phyloP scores from a whole-genome alignment of 2,113 vertebrate genomes.

The Cephalopterus ornatus region DNA sequence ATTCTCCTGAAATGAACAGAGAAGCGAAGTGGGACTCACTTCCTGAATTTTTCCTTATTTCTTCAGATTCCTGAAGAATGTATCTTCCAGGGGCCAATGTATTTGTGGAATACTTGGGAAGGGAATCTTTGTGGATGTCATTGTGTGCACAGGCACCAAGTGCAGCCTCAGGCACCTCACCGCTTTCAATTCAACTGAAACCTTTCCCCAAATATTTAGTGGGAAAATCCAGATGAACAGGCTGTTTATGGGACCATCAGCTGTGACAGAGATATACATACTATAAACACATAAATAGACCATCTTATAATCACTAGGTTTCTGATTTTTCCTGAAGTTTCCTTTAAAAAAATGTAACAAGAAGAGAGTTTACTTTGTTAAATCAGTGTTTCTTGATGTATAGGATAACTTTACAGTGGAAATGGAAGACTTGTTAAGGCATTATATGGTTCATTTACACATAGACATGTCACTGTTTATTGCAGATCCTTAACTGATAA shows the following conservation, averaged over 20 bases:
- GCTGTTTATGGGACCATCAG: not conserved
- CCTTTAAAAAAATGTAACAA: not conserved
- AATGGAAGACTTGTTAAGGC: not conserved
- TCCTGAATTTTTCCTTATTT: not conserved
- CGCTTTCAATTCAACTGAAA: not conserved
- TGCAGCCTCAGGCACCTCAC: not conserved
- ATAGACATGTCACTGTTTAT: not conserved
- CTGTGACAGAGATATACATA: not conserved
- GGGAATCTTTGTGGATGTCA: not conserved
- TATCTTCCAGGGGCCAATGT: not conserved
- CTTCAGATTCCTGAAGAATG: not conserved
- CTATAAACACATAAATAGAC: not conserved
- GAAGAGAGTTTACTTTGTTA: not conserved
- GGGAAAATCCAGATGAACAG: not conserved
- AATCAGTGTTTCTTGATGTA: not conserved
- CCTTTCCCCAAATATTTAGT: not conserved
- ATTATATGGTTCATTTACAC: not conserved
- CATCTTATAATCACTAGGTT: not conserved
- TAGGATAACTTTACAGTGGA: not conserved
- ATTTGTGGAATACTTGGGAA: not conserved
- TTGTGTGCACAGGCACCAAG: not conserved
- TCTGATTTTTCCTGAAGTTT: not conserved
- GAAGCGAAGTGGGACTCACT: not conserved
- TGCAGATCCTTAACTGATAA: not conserved
- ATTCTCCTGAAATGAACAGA: not conserved